Evolutionary conservation across 2,797 vertebrate species (phyloP), one percentile per base, ranked within the genome.

Genomic region (Chelonia mydas): DNA sequence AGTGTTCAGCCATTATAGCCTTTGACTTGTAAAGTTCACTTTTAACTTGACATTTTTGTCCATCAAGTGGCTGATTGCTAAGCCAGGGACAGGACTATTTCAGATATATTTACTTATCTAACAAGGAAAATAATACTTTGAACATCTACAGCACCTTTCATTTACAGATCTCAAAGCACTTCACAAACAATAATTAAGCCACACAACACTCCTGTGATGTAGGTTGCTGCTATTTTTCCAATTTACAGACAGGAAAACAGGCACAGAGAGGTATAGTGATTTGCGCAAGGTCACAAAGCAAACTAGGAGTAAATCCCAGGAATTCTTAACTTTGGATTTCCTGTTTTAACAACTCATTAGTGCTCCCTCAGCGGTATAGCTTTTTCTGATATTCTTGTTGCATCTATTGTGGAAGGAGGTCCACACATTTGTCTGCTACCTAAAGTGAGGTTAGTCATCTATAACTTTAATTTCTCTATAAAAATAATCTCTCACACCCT

Each of bases 1-100:
- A 87, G 65, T 90, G 57, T 87, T 95, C 96, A 74, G 28, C 87
- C 55, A 41, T 89, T 90, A 82, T 41, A 55, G 11, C 45, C 76
- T 93, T 94, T 93, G 82, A 61, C 74, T 94, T 93, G 90, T 84
- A 86, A 84, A 51, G 0, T 91, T 95, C 92, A 41, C 86, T 68
- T 95, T 95, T 86, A 86, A 85, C 45, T 11, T 2, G 12, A 6
- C 55, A 68, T 59, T 84, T 90, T 79, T 88, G 25, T 41, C n/a
- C 4, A 57, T 31, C 17, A 27, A 68, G 3, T 77, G 65, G 21
- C 65, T 72, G 37, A 72, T 72, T 21, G 61, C 61, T 41, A 41
- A 72, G 10, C 9, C n/a, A 23, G 11, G 33, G n/a, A 41, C 19
- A 72, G 19, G n/a, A 41, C 19, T 72, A 27, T 19, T 61, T 84